These are phyloP conservation scores for Callimorpha dominula DNA, from an alignment of 2,888 invertebrate species.

Conservation along the genomic window DNA sequence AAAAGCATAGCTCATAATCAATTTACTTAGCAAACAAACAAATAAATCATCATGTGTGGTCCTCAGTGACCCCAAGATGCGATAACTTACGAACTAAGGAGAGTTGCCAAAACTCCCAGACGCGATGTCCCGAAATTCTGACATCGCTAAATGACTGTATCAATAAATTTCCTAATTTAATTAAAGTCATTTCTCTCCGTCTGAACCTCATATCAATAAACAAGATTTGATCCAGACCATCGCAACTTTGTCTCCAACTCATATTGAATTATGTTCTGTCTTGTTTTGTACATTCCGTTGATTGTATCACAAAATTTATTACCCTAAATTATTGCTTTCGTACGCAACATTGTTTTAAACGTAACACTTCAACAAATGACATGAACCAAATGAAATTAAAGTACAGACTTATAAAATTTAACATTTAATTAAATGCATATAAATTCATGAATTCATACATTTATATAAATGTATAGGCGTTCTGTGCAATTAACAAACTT, in stretches of 20 bases:
- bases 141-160: constrained; percentile 56
- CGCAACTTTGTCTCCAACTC: constrained; percentile 55
- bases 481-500: constrained; percentile 45
- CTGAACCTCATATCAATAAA: constrained; percentile 59
- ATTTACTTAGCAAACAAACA: constrained; percentile 26
- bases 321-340: constrained; percentile 29
- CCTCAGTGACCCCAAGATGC: constrained; percentile 28
- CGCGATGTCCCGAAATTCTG: constrained; percentile 50
- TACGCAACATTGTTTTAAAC: constrained; percentile 18
- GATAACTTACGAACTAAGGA: constrained; percentile 42
- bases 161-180: constrained; percentile 79
- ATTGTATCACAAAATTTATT: constrained; percentile 42
- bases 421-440: constrained; percentile 27
- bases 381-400: constrained; percentile 26
- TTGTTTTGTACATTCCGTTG: constrained; percentile 32
- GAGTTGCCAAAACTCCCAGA: constrained; percentile 66
- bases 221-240: constrained; percentile 48
- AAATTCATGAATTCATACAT: constrained; percentile 49
- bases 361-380: constrained; percentile 17
- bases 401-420: constrained; percentile 26
- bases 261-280: constrained; percentile 31
- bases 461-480: constrained; percentile 30
- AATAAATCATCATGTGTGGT: constrained; percentile 48
- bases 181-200: constrained; percentile 65
- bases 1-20: constrained; percentile 24